Percentiles rank a stretch among this genome's conserved stretches.
Evolutionary conservation across 2,113 vertebrate genomes (phyloP).

Genomic region (Misgurnus anguillicaudatus): DNA sequence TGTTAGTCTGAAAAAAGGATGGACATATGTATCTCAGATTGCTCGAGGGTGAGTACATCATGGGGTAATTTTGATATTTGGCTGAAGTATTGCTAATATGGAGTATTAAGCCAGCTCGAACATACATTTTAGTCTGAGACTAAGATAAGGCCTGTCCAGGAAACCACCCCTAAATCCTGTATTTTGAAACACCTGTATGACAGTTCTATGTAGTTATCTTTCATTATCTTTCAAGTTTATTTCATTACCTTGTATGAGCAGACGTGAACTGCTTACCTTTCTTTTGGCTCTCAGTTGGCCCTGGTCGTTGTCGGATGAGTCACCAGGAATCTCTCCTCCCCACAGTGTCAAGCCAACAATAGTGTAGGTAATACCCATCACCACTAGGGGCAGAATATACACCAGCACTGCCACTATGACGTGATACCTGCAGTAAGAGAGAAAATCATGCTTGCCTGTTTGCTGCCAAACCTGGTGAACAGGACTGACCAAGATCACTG

Average conservation of each 20-base stretch:
- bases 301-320: slow-evolving; percentile 91
- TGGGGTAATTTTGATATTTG: no score
- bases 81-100: no score
- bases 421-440: slow-evolving; percentile 81
- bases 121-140: no score
- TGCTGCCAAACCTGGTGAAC: background rate
- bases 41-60: no score
- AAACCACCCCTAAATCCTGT: background rate
- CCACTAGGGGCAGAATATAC: slow-evolving; percentile 88
- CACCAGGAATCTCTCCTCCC: slow-evolving; percentile 95
- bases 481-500: background rate
- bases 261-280: slow-evolving; percentile 80
- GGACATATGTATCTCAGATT: no score
- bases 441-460: background rate
- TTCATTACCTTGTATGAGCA: background rate
- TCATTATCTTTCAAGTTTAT: no score
- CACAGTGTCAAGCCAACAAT: slow-evolving; percentile 94
- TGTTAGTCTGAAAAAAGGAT: no score
- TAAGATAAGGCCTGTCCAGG: no score
- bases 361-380: slow-evolving; percentile 96
- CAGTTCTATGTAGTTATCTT: no score
- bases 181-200: background rate
- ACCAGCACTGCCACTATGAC: slow-evolving; percentile 88
- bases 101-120: no score
- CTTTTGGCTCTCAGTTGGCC: slow-evolving; percentile 94